phyloP scores from a whole-genome alignment of 2,113 vertebrate genomes.

The Zootoca vivipara region DNA sequence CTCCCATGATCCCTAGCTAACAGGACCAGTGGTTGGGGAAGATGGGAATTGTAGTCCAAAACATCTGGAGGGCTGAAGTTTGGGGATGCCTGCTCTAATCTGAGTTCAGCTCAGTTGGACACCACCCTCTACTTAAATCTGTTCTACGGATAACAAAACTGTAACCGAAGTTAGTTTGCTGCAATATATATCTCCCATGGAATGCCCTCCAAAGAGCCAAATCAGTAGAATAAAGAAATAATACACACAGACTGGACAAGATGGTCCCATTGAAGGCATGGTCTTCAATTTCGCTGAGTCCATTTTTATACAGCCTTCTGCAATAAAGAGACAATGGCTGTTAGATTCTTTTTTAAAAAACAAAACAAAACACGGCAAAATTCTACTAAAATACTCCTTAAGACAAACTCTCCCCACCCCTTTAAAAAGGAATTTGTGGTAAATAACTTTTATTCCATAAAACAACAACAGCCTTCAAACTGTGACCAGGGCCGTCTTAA shows the following conservation, averaged over 20 bases:
- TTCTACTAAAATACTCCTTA: not conserved
- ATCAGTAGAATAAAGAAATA: slow-evolving; percentile 19
- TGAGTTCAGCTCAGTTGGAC: too few relatives aligned
- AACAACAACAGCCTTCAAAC: too few relatives aligned
- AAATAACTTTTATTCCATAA: not conserved
- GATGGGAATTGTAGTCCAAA: too few relatives aligned
- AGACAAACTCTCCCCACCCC: not conserved
- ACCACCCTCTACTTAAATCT: too few relatives aligned
- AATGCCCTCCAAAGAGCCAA: slow-evolving; percentile 2
- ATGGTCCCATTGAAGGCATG: slow-evolving; percentile 93
- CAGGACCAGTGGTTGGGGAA: too few relatives aligned
- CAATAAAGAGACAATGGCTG: slow-evolving; percentile 45
- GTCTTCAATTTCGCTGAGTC: slow-evolving; percentile 88
- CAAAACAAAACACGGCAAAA: too few relatives aligned
- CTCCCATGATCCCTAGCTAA: too few relatives aligned
- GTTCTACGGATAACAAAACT: not conserved
- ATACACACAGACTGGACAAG: slow-evolving; percentile 88
- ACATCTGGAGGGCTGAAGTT: too few relatives aligned
- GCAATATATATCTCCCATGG: slow-evolving; percentile 40
- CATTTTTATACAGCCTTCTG: slow-evolving; percentile 93
- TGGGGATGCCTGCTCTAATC: too few relatives aligned
- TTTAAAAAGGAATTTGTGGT: not conserved
- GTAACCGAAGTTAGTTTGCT: slow-evolving; percentile 38
- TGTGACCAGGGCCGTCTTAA: too few relatives aligned
- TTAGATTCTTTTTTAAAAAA: not conserved